Base-by-base conservation (phyloP, 2,888 invertebrate genomes). In the Thymelicus lineola region DNA sequence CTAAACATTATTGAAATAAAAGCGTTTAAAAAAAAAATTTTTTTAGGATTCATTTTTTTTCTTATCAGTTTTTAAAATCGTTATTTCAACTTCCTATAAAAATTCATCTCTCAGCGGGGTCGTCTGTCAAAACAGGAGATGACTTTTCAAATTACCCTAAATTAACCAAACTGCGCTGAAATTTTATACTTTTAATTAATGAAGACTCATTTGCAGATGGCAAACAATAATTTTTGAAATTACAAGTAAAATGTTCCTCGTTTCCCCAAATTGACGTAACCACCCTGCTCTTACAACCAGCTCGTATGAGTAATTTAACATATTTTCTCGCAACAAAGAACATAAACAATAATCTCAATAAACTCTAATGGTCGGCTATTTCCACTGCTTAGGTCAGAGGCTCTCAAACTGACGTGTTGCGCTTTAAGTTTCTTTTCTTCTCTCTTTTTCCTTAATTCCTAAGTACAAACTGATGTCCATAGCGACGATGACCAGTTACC, bases 271-370 rank as follows among this genome's bases (percentile, higher is more conserved):
- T 55, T 55, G 63, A 53, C 55, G 55, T 42, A 6, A 42, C 7
- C 14, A 12, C 38, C 17, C 50, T n/a, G 12, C 50, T 62, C n/a
- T 65, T 45, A 57, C 46, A 65, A 46, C 28, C 45, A 65, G 35
- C 12, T 57, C 36, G 28, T 65, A 42, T 65, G 57, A 35, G 65
- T 65, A 65, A 65, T 65, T 65, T 45, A 65, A 55, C 57, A 57
- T 57, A n/a, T 55, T 57, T 57, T 57, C 53, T 42, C 64, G 64
- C 57, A 38, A 65, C 57, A 57, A 65, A 57, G 65, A n/a, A 28
- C 57, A 65, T 65, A 65, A 65, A 65, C 65, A 65, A 65, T 65
- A n/a, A n/a, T n/a, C n/a, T n/a, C n/a, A n/a, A n/a, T n/a, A n/a
- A n/a, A 57, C 57, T 57, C 45, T 55, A 57, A 65, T 53, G 28